Conservation (phyloP, 2,797 vertebrate species). For the Vespertilio murinus region DNA sequence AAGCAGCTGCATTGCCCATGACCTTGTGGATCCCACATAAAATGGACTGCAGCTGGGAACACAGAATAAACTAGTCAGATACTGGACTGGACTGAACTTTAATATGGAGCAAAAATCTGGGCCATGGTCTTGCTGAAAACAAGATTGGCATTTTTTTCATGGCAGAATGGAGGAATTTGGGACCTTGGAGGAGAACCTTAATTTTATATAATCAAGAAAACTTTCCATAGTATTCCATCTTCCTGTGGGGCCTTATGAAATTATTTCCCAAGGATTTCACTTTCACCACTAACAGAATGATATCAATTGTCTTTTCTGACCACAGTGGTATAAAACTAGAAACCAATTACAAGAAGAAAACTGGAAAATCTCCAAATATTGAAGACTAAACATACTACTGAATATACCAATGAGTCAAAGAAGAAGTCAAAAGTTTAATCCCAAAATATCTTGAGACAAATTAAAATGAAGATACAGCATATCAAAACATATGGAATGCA, state of each 20-base stretch:
- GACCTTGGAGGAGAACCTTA: not conserved
- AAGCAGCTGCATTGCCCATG: not conserved
- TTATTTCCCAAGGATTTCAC: not conserved
- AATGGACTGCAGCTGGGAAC: not conserved
- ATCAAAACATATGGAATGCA: not conserved
- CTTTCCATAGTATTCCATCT: not conserved
- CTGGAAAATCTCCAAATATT: not conserved
- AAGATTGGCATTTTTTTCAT: not conserved
- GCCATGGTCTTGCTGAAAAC: not conserved
- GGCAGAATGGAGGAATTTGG: not conserved
- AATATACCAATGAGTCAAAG: not conserved
- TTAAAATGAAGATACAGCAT: not conserved
- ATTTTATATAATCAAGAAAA: not conserved
- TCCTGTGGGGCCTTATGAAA: not conserved
- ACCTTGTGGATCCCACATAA: not conserved
- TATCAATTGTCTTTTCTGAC: not conserved
- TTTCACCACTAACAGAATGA: not conserved
- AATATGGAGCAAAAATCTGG: not conserved
- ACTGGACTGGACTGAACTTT: not conserved
- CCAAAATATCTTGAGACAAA: not conserved
- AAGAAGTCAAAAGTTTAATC: not conserved
- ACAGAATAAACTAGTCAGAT: not conserved
- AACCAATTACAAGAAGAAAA: not conserved
- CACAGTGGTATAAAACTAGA: not conserved
- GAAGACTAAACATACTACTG: not conserved